A percentile compares a stretch with the other conserved stretches of the same genome.
phyloP scores from a whole-genome alignment of 2,113 vertebrate species.

The Egretta garzetta region DNA sequence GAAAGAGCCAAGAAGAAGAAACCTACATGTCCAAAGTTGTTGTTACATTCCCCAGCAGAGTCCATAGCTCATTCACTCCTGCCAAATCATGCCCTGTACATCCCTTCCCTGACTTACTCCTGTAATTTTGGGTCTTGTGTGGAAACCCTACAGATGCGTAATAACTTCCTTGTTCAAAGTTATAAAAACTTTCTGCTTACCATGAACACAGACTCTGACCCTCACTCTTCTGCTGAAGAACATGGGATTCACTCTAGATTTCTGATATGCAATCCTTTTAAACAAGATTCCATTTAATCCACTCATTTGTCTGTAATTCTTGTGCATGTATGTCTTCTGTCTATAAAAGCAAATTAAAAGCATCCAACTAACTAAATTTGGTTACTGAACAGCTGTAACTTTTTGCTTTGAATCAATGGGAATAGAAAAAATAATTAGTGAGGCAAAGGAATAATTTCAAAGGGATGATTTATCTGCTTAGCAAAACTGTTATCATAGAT shows the following conservation, averaged over 20 bases:
- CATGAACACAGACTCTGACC: neutral
- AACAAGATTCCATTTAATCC: neutral
- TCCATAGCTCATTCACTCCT: neutral
- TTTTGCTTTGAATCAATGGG: neutral
- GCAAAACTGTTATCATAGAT: neutral
- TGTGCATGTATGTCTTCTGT: neutral
- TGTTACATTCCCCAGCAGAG: neutral
- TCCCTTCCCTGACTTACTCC: neutral
- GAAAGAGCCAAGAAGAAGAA: neutral
- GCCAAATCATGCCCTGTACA: neutral
- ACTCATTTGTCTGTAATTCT: neutral
- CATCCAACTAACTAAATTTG: neutral
- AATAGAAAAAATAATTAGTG: conserved; percentile 36
- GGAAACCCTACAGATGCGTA: neutral
- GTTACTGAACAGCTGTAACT: neutral
- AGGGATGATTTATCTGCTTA: neutral
- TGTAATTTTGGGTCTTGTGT: neutral
- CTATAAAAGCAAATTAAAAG: conserved; percentile 28
- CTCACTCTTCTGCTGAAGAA: neutral
- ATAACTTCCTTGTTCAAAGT: neutral
- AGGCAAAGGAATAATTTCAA: conserved; percentile 35
- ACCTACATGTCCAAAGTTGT: neutral
- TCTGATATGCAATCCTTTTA: neutral
- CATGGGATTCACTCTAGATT: neutral
- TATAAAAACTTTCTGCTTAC: neutral